These are phyloP conservation scores for Tipula lateralis DNA, from an alignment of 2,888 invertebrate genomes.

Conservation along the genomic window DNA sequence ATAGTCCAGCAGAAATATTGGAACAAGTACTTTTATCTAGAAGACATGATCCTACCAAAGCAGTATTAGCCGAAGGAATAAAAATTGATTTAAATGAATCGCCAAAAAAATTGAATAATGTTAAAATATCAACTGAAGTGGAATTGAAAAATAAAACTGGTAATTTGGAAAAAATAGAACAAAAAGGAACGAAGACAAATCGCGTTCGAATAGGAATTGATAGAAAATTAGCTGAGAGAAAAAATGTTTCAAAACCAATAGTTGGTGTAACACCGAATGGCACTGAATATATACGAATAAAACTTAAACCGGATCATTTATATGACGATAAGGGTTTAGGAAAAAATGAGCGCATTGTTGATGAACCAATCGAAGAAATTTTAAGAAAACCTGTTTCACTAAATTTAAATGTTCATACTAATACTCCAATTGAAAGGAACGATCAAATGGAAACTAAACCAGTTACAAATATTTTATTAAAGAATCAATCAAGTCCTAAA, in stretches of 20 bases:
- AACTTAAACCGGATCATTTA: constrained; percentile 69
- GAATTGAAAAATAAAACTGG: constrained; percentile 24
- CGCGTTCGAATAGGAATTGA: neutral
- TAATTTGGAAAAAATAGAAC: constrained; percentile 37
- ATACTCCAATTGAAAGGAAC: constrained; percentile 41
- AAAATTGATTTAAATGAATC: constrained; percentile 49
- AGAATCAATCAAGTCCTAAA: constrained; percentile 48
- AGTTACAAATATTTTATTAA: constrained; percentile 34
- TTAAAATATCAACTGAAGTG: neutral
- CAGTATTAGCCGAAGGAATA: constrained; percentile 59
- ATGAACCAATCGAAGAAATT: constrained; percentile 41
- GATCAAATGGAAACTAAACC: constrained; percentile 39
- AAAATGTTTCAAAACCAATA: constrained; percentile 36
- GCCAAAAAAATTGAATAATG: constrained; percentile 37
- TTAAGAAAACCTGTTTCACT: constrained; percentile 58
- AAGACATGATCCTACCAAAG: constrained; percentile 61
- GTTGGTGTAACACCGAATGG: constrained; percentile 47
- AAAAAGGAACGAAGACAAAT: constrained; percentile 28
- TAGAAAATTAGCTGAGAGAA: neutral
- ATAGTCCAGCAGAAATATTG: constrained; percentile 52
- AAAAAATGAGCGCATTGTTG: constrained; percentile 44
- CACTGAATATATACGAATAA: constrained; percentile 60
- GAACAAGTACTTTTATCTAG: constrained; percentile 57
- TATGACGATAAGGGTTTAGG: constrained; percentile 58
- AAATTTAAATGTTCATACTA: constrained; percentile 50